A percentile compares a stretch with the other conserved stretches of the same genome.
Conservation (phyloP, 2,888 invertebrate genomes). For the Choreutis nemorana region DNA sequence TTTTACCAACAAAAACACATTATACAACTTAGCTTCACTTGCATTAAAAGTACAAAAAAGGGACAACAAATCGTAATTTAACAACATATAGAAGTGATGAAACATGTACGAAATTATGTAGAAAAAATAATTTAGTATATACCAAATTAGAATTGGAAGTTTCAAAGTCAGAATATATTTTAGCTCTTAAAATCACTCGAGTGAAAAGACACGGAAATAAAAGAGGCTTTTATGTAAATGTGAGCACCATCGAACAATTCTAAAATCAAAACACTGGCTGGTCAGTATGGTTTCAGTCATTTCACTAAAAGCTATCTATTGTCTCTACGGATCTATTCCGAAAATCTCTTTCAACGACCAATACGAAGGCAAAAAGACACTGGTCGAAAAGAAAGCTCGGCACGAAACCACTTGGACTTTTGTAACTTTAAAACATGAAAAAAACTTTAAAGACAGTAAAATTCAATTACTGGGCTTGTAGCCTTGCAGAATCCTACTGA, state of each 20-base stretch:
- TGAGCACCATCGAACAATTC: too few species aligned
- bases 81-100: too few species aligned
- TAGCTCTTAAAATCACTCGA: neutral
- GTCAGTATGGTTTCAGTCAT: constrained; percentile 23
- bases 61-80: too few species aligned
- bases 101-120: too few species aligned
- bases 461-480: constrained; percentile 7
- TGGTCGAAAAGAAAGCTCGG: constrained; percentile 22
- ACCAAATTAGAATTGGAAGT: too few species aligned
- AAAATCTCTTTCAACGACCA: constrained; percentile 26
- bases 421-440: neutral
- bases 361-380: constrained; percentile 36
- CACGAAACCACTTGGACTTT: constrained; percentile 15
- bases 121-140: too few species aligned
- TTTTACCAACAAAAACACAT: too few species aligned
- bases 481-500: constrained; percentile 12
- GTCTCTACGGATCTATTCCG: constrained; percentile 39
- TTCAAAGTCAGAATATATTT: neutral
- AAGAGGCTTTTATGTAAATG: constrained; percentile 2
- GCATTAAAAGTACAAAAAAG: too few species aligned
- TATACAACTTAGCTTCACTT: too few species aligned
- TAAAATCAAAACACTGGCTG: constrained; percentile 12
- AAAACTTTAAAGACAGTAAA: constrained; percentile 6
- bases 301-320: constrained; percentile 46
- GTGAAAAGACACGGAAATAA: constrained; percentile 2